Evolutionary conservation across 2,797 vertebrate species (phyloP).

Genomic region (Peromyscus melanophrys): DNA sequence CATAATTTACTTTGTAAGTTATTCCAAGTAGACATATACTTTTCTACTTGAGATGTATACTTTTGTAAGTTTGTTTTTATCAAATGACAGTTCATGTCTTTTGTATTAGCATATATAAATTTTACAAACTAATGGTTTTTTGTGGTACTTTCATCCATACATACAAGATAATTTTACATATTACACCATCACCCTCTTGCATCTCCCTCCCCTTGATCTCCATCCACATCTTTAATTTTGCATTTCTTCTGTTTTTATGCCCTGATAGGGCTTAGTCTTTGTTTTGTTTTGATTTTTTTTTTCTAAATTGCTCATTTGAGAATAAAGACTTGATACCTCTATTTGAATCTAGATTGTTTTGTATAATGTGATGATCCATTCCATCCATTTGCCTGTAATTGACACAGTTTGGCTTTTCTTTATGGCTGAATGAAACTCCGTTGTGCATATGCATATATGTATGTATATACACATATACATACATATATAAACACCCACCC

Average conservation of each 20-base stretch:
- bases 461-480: too few species aligned
- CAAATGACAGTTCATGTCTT: slow-evolving; percentile 47
- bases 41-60: slow-evolving; percentile 74
- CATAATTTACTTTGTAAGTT: slow-evolving; percentile 68
- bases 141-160: not conserved
- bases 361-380: not conserved
- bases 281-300: not conserved
- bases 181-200: not conserved
- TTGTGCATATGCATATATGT: not conserved
- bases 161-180: not conserved
- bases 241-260: not conserved
- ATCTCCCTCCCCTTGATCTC: not conserved
- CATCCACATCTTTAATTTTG: not conserved
- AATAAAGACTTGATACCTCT: not conserved
- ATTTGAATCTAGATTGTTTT: not conserved
- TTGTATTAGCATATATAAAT: not conserved
- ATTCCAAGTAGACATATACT: slow-evolving; percentile 70
- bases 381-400: not conserved
- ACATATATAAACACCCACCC: not conserved
- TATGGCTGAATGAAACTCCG: not conserved
- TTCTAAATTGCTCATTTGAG: not conserved
- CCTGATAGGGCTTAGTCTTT: not conserved
- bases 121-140: not conserved
- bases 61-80: slow-evolving; percentile 62
- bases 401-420: not conserved